A percentile compares a stretch with the other conserved stretches of the same genome.
Conservation (phyloP, 2,113 vertebrate species). For the Pedionomus torquatus region DNA sequence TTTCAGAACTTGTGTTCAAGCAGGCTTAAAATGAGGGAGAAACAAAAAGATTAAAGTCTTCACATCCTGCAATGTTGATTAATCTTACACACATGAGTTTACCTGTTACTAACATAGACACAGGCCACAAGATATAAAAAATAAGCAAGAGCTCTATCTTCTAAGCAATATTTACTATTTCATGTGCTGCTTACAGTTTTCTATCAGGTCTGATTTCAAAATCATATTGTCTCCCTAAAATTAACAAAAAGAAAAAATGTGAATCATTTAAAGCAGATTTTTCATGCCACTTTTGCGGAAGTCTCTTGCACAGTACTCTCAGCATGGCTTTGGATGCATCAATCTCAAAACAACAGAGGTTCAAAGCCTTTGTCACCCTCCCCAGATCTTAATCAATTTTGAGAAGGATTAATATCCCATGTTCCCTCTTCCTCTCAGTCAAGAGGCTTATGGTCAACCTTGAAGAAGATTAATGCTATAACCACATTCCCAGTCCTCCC, state of each 20-base stretch:
- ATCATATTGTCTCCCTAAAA: not conserved
- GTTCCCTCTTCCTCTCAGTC: not conserved
- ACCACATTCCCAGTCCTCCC: not conserved
- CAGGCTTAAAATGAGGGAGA: not conserved
- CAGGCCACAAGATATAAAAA: not conserved
- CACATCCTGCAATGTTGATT: not conserved
- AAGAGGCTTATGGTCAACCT: not conserved
- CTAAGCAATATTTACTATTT: not conserved
- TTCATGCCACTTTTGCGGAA: not conserved
- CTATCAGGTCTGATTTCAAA: not conserved
- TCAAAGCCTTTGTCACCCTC: not conserved
- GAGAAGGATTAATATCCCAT: constrained; percentile 2
- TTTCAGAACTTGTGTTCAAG: no score
- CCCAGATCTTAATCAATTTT: not conserved
- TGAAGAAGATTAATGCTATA: not conserved
- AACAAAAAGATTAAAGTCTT: not conserved
- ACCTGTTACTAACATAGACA: not conserved
- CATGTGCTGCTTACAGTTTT: not conserved
- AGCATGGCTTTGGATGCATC: not conserved
- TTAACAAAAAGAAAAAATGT: not conserved
- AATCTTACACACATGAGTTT: not conserved
- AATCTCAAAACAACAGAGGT: not conserved
- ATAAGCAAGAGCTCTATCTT: not conserved
- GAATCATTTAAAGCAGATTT: not conserved
- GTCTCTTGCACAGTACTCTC: not conserved